Evolutionary conservation across 92 coral and sea anemone species (phyloP), one percentile per base, ranked within the genome.

Genomic region (Plumapathes pennacea): DNA sequence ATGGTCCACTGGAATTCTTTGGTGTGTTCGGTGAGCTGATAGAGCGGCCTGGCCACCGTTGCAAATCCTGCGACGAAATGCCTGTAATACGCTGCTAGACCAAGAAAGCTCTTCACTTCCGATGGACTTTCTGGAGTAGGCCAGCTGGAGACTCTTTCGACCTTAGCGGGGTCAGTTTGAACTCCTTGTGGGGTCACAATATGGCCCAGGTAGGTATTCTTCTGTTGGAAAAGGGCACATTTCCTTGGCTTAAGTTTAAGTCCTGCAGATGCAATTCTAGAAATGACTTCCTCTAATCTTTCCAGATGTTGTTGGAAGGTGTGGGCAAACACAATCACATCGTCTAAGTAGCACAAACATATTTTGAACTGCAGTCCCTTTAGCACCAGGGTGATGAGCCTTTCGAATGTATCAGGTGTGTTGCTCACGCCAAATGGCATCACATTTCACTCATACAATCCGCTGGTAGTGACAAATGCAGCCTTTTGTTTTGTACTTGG

Each of bases 61-160:
- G 86, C 75, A 54, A 71, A 71, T 57, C 64, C 64, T 53, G 73
- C 56, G 25, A 56, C 57, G 49, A 81, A 81, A 30, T 71, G 68
- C 56, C 80, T 42, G 28, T 78, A 78, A 18, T 62, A 71, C 8
- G 85, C 70, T 3, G 76, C 87, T 3, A 73, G 51, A n/a, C 81
- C 81, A 2, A 80, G 63, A 43, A 80, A 80, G 18, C 86, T 72
- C 67, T 61, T 52, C 10, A 72, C 54, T 50, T 72, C 81, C 3
- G 70, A 28, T 13, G 60, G 27, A 18, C 45, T 34, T 25, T 73
- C 67, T 4, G 82, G 72, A 30, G 57, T 30, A 2, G 77, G 88
- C 81, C 72, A 73, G 46, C 38, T 41, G n/a, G 9, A 42, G 13
- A 81, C 77, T 7, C 51, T 47, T 25, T 72, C 72, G 1, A 66